Evolutionary conservation across 2,888 invertebrate species (phyloP), one percentile per base, ranked within the genome.

Genomic region (Diadegma fenestrale): DNA sequence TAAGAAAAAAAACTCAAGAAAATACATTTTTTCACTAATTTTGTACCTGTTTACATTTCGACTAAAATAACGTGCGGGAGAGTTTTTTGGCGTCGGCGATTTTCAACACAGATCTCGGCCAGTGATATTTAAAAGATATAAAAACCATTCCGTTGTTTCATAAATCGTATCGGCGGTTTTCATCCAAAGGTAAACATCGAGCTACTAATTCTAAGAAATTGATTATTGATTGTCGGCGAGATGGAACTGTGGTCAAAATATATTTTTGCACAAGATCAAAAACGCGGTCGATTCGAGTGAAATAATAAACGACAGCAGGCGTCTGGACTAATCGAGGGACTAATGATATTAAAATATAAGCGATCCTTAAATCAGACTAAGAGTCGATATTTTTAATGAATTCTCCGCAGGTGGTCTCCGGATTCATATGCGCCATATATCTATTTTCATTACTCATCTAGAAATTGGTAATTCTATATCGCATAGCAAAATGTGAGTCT

Each of bases 381-480:
- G 66, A 66, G 66, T 37, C 33, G 22, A 43, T 37, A 14, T 22
- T 37, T 66, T 66, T 66, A 41, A 69, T 48, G 58, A 69, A 69
- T 45, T 48, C 69, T 48, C 69, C n/a, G 41, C 69, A 48, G 69
- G 69, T 69, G 48, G 69, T 69, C 69, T 26, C 14, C 37, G 30
- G 66, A 66, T 22, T 33, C 6, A 30, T 71, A 51, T n/a, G 10
- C 22, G 10, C 19, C n/a, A 33, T 22, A 30, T 71, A 51, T 26
- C 33, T 26, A 51, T 51, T 71, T 71, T 75, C 33, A 17, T 30
- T 33, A 45, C n/a, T 75, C n/a, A 45, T 30, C 4, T 43, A 63
- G 30, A 75, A 75, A 33, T 75, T 45, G 10, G 19, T 63, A 63
- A 75, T 75, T 63, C 63, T n/a, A 33, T 75, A 75, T 75, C 75